Evolutionary conservation across 2,797 vertebrate genomes (phyloP).

Genomic region (Eurystomus glaucurus): DNA sequence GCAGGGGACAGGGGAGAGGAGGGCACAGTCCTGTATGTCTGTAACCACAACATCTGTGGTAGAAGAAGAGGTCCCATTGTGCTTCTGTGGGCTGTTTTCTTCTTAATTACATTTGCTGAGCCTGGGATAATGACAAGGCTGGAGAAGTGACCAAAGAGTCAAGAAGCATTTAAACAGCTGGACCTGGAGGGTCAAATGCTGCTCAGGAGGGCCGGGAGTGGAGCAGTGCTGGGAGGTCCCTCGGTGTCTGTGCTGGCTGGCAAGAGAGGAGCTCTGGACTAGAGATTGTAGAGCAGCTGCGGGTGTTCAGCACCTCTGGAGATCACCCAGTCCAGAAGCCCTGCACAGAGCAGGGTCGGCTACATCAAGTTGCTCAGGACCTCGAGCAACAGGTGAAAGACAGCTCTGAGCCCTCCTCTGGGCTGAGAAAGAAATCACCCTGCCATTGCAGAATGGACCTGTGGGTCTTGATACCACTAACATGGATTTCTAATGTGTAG

Average conservation of each 20-base stretch:
- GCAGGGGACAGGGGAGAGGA: neutral
- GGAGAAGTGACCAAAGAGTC: neutral
- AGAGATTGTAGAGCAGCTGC: neutral
- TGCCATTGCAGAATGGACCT: neutral
- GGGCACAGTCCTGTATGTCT: neutral
- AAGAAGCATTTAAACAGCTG: neutral
- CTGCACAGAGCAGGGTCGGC: neutral
- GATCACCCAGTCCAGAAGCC: rapidly evolving
- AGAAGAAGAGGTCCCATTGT: neutral
- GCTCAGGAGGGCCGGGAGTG: neutral
- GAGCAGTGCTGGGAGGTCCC: neutral
- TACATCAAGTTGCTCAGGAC: neutral
- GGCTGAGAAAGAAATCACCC: no score
- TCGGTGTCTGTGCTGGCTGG: neutral
- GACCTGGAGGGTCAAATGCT: neutral
- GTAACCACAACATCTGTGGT: neutral
- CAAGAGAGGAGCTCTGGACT: rapidly evolving
- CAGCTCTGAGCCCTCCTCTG: neutral
- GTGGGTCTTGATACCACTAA: neutral
- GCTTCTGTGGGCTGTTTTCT: neutral
- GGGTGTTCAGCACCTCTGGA: neutral
- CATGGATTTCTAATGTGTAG: neutral
- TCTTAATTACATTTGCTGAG: neutral
- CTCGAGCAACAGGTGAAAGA: rapidly evolving
- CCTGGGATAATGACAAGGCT: neutral